Evolutionary conservation across 2,888 invertebrate species (phyloP), one percentile per base, ranked within the genome.

Genomic region (Meta bourneti): DNA sequence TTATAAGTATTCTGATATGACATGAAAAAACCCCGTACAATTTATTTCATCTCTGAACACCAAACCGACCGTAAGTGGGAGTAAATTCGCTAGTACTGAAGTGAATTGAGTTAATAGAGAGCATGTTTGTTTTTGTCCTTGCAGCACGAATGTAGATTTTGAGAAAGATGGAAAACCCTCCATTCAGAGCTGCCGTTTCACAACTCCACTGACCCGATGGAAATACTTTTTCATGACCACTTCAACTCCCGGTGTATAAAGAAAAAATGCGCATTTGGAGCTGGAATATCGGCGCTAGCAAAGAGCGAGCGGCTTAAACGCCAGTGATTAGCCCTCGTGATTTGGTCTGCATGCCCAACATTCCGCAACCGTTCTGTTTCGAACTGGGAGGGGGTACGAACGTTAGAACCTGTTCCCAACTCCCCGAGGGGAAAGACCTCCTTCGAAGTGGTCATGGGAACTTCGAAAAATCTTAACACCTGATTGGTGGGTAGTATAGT

Each of bases 391-490:
- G 51, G 80, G 81, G 72, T 48, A 34, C 34, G 34, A 34, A 51
- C 77, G 48, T 34, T 80, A 34, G 49, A 86, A 86, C 85, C 78
- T 70, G 85, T 86, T 78, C 78, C 70, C 11, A 9, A n/a, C 34
- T 16, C 34, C 71, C 82, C n/a, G 34, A 52, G 82, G 89, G 82
- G 20, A 70, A 70, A 69, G 90, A 91, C 82, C 90, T 91, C 72
- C 78, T 90, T 84, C 70, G 48, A 52, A 49, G 72, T 79, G 91
- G 86, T 82, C 86, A 81, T 86, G 91, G 91, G 86, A 91, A 86
- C 70, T 70, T 71, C 9, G 19, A 16, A 54, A 77, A 75, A 61
- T 61, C 72, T 49, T 49, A 72, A 75, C 61, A 11, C 52, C 51
- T 78, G 91, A 86, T 82, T 87, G 90, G 90, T 7, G 69, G 74